Percentiles rank a stretch among this genome's conserved stretches.
These are phyloP conservation scores for Grus americana DNA, from an alignment of 2,113 vertebrate species.

Conservation along the genomic window DNA sequence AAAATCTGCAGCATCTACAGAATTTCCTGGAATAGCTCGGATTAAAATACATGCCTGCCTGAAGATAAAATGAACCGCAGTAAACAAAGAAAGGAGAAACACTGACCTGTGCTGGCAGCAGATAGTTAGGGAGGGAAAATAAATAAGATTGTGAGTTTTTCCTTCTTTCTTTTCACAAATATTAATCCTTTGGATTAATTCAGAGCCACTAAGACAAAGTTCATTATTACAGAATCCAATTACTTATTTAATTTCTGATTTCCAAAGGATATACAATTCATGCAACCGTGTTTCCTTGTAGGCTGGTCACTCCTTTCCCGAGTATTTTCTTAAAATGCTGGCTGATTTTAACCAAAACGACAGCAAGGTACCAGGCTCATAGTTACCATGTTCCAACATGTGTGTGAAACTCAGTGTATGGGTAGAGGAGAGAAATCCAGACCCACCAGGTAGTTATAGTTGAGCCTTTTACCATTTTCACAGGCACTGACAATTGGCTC, in stretches of 20 bases:
- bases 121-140: background rate
- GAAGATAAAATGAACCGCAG: background rate
- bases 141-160: background rate
- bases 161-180: background rate
- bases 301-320: background rate
- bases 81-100: background rate
- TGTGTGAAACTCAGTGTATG: background rate
- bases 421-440: background rate
- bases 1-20: background rate
- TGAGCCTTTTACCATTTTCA: background rate
- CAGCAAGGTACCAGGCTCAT: background rate
- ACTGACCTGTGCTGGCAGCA: background rate
- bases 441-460: accelerated
- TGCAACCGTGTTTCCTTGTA: background rate
- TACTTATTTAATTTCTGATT: constrained; percentile 13
- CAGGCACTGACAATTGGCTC: background rate
- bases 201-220: background rate
- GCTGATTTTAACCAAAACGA: background rate
- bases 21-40: background rate
- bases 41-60: background rate
- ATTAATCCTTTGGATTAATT: background rate
- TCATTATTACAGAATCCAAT: background rate
- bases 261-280: background rate
- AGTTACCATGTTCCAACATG: background rate
- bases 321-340: background rate